A percentile compares a stretch with the other conserved stretches of the same genome.
phyloP scores from a whole-genome alignment of 2,113 vertebrate genomes.

The Pleuronectes platessa region DNA sequence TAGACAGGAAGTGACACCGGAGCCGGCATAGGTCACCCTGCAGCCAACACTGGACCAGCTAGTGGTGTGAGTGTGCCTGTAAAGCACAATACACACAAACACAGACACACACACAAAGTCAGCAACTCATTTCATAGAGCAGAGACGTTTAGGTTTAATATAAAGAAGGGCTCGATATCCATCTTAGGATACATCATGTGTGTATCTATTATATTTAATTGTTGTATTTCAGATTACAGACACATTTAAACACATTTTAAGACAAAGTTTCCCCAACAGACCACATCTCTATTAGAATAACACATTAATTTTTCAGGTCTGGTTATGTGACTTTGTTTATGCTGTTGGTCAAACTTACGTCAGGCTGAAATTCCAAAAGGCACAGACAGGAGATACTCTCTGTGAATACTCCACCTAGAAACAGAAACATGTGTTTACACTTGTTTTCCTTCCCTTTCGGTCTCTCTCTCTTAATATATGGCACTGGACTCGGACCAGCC shows the following conservation, averaged over 20 bases:
- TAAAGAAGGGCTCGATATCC: background rate
- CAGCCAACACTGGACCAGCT: conserved; percentile 84
- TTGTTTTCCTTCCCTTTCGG: conserved; percentile 3
- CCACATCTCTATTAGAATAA: background rate
- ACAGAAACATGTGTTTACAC: conserved; percentile 53
- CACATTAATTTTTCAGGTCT: background rate
- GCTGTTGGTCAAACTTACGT: conserved; percentile 74
- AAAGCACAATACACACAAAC: conserved; percentile 21
- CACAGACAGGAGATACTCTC: conserved; percentile 73
- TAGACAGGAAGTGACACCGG: conserved; percentile 75
- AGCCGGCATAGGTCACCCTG: conserved; percentile 61
- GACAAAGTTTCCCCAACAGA: background rate
- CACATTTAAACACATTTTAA: background rate
- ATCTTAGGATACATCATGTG: background rate
- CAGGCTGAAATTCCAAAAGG: conserved; percentile 83
- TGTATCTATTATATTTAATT: background rate
- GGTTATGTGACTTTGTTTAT: background rate
- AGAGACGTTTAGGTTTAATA: background rate
- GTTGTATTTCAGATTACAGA: background rate
- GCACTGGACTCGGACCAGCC: background rate
- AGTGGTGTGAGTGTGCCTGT: conserved; percentile 60
- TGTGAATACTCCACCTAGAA: conserved; percentile 73
- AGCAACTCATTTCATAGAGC: background rate
- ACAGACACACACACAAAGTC: conserved; percentile 25
- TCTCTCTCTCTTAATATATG: conserved; percentile 3